Evolutionary conservation across 2,113 vertebrate genomes (phyloP), one percentile per base, ranked within the genome.

Genomic region (Chloroceryle aenea): DNA sequence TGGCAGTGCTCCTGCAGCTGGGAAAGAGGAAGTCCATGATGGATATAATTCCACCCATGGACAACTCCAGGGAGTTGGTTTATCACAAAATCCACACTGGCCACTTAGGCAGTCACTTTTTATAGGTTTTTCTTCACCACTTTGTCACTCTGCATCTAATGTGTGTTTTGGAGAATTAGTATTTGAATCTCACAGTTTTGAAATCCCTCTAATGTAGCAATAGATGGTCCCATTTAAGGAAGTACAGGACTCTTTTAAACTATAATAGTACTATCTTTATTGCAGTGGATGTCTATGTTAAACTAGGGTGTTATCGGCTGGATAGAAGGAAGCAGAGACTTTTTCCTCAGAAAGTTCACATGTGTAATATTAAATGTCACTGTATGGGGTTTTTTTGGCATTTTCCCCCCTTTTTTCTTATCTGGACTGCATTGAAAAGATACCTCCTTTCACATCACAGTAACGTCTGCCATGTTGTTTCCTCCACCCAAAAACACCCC

Each of bases 281-380:
- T 55, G 43, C 14, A 62, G 15, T 25, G 19, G 20, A 50, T 53
- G 14, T 62, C 36, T 67, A 18, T 62, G 50, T 69, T 85, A 32
- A 81, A 69, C 5, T 14, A 22, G 25, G 8, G 7, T 48, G 21
- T 81, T 93, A 56, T 23, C 23, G 62, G 4, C 0, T 61, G 7
- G 1, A 12, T 12, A 61, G 23, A 52, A 12, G 3, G 10, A 92
- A 90, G 6, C 6, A 68, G 62, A 74, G 12, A 19, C 4, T 77
- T 78, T 80, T 32, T 77, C 30, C 12, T 53, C 36, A 48, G 19
- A 43, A 63, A 45, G 7, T 42, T 75, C 29, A 63, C 16, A 10
- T 1, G 11, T 30, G 6, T 5, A 48, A 34, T 29, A 55, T 0
- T 0, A 67, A 87, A 42, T 14, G 42, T 1, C 22, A 8, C 38